A percentile compares a stretch with the other conserved stretches of the same genome.
These are phyloP conservation scores for Microcebus lehilahytsara DNA, from an alignment of 2,113 vertebrate genomes.

Conservation along the genomic window DNA sequence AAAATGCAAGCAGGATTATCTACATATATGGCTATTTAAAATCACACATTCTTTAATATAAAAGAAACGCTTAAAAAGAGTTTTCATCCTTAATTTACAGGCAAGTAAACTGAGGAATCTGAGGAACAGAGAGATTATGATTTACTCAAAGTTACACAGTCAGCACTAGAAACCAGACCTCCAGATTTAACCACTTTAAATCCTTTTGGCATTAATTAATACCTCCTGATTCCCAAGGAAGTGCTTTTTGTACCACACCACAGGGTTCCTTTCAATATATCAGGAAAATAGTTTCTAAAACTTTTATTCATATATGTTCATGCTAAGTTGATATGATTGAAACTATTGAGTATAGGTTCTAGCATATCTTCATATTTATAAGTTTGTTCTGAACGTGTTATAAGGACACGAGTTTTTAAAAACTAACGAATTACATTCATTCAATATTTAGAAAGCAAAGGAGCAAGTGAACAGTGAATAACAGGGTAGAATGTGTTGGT, in stretches of 20 bases:
- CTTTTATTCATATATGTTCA: constrained; percentile 54
- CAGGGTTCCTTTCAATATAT: constrained; percentile 39
- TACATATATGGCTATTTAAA: neutral
- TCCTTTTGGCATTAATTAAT: constrained; percentile 48
- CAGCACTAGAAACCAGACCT: constrained; percentile 46
- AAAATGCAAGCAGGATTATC: constrained; percentile 1
- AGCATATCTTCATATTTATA: constrained; percentile 26
- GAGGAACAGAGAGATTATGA: constrained; percentile 36
- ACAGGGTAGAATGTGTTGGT: neutral
- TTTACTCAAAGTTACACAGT: constrained; percentile 35
- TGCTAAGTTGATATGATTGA: constrained; percentile 21
- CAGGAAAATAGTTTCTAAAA: constrained; percentile 58
- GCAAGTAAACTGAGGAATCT: neutral
- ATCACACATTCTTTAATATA: constrained; percentile 31
- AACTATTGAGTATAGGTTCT: neutral
- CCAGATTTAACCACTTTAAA: constrained; percentile 52
- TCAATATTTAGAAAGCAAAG: constrained; percentile 53
- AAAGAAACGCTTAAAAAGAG: neutral
- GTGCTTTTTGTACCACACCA: neutral
- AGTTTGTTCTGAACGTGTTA: neutral
- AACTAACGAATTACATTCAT: constrained; percentile 32
- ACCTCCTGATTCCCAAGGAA: constrained; percentile 4
- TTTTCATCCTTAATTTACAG: neutral
- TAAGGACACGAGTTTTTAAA: neutral
- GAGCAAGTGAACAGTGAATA: neutral